Conservation (phyloP, 2,113 vertebrate genomes). For the Clarias batrachus region DNA sequence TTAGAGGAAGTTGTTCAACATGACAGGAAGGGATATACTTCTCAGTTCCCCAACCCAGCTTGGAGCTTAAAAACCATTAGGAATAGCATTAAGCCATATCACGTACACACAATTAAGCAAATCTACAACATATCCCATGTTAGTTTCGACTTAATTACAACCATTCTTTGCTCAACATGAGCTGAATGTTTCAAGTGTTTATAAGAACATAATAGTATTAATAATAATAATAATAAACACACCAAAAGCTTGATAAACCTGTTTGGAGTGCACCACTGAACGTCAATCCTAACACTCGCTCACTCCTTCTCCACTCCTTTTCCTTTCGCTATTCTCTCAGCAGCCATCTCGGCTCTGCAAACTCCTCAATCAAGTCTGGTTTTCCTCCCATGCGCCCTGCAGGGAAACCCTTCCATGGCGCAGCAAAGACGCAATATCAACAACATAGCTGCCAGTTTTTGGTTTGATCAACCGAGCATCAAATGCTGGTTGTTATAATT, state of each 20-base stretch:
- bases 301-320: background rate
- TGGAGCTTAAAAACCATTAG: background rate
- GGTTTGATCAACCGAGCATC: background rate
- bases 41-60: conserved; percentile 10
- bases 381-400: background rate
- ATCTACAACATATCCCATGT: background rate
- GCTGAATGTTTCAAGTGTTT: background rate
- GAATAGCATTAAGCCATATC: background rate
- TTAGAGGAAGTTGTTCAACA: conserved; percentile 41
- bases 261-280: background rate
- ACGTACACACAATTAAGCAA: background rate
- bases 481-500: background rate
- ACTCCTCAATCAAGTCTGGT: conserved; percentile 5
- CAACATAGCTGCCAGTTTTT: conserved; percentile 17
- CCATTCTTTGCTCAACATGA: conserved; percentile 1
- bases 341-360: conserved; percentile 25
- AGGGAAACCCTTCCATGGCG: conserved; percentile 6
- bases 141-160: background rate
- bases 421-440: conserved; percentile 22
- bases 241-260: conserved; percentile 17
- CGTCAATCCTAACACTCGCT: background rate
- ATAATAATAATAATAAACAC: too few species aligned
- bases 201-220: too few species aligned
- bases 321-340: background rate
- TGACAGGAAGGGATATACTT: conserved; percentile 37